Conservation (phyloP, 2,888 invertebrate genomes). For the Lycaena phlaeas region DNA sequence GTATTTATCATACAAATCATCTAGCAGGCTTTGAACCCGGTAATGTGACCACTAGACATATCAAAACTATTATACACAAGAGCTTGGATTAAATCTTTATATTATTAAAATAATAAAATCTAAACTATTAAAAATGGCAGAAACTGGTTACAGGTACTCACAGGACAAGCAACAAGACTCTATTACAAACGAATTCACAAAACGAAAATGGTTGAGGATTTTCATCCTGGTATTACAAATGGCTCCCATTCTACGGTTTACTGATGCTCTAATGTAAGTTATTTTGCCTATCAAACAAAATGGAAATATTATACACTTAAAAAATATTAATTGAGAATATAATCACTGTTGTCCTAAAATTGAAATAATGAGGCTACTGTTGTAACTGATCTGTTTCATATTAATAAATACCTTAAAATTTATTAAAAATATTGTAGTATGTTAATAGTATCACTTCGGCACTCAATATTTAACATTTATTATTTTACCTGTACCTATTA, state of each 20-base stretch:
- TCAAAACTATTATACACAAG: neutral
- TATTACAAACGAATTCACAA: slow-evolving; percentile 73
- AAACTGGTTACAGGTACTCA: slow-evolving; percentile 71
- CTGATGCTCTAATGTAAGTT: slow-evolving; percentile 70
- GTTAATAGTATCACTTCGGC: too few species aligned
- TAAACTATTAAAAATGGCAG: too few species aligned
- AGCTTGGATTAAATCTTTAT: too few species aligned
- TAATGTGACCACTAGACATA: neutral
- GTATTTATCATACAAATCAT: too few species aligned
- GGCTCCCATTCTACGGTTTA: slow-evolving; percentile 80
- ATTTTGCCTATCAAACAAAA: too few species aligned
- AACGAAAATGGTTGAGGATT: slow-evolving; percentile 70
- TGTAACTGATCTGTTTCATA: too few species aligned
- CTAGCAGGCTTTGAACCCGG: neutral
- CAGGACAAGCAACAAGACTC: slow-evolving; percentile 66
- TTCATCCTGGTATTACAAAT: slow-evolving; percentile 79
- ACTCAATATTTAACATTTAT: too few species aligned
- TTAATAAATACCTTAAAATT: too few species aligned
- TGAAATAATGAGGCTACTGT: neutral
- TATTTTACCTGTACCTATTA: too few species aligned
- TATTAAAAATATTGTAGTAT: too few species aligned
- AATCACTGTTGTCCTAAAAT: neutral
- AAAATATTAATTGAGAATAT: neutral
- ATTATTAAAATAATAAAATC: too few species aligned
- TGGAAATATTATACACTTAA: neutral